phyloP scores from a whole-genome alignment of 2,888 invertebrate genomes.

The Metacarcinus magister region DNA sequence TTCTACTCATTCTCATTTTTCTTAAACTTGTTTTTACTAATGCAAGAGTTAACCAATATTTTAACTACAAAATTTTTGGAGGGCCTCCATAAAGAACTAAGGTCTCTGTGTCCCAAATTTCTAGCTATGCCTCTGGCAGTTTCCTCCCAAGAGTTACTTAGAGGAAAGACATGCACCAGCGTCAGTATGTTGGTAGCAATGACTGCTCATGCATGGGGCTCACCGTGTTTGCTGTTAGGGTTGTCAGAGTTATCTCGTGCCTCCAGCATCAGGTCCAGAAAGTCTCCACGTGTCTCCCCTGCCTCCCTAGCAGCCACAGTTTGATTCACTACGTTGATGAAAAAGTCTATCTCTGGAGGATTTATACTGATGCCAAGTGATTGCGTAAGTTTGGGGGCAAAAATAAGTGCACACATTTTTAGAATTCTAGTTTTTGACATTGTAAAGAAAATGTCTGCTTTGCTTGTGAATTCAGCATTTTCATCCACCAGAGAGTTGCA shows the following conservation, averaged over 20 bases:
- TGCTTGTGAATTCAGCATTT: neutral
- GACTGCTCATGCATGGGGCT: too few relatives aligned
- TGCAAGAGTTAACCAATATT: too few relatives aligned
- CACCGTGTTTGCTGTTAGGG: neutral
- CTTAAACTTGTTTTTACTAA: neutral
- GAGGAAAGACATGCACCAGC: neutral
- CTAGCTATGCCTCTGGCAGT: neutral
- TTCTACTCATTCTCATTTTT: neutral
- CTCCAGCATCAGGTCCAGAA: conserved; percentile 63
- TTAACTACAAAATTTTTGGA: too few relatives aligned
- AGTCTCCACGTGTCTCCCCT: conserved; percentile 49
- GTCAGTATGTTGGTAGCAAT: neutral
- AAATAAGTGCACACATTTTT: neutral
- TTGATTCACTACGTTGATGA: neutral
- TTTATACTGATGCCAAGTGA: neutral
- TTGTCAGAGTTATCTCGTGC: neutral
- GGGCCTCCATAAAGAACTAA: too few relatives aligned
- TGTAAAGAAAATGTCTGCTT: neutral
- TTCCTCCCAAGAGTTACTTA: neutral
- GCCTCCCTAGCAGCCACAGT: conserved; percentile 50
- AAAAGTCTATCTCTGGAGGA: conserved; percentile 52
- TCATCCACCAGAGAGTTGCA: conserved; percentile 41
- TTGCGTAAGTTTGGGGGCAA: neutral
- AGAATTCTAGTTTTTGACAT: neutral
- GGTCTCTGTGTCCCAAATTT: too few relatives aligned